Evolutionary conservation across 2,888 invertebrate species (phyloP), one percentile per base, ranked within the genome.

Genomic region (Parasteatoda lunata): DNA sequence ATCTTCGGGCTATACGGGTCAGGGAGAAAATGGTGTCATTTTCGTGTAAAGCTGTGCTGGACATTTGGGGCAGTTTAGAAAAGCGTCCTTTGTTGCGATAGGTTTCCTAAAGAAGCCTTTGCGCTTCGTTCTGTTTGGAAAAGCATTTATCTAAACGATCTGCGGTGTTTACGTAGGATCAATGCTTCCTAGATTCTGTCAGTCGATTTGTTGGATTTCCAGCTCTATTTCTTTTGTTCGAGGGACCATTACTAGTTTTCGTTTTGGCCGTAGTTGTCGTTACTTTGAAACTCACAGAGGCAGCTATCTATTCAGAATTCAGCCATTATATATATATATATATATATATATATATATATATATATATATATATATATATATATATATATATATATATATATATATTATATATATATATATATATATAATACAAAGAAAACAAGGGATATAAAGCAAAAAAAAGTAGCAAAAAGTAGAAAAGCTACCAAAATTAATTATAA

Each of bases 71-170:
- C 30, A 30, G 30, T 30, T 30, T 30, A 30, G 30, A 30, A 30
- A 30, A 30, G 30, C 30, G 30, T 30, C 30, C 30, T 30, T 30
- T 30, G 30, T 30, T 30, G 30, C 30, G 30, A 30, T n/a, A 59
- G 59, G 59, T 9, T 59, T 59, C n/a, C 11, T 59, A n/a, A n/a
- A 13, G n/a, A 11, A 59, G 59, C 59, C n/a, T 59, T 13, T 4
- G 9, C 9, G 59, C 59, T 59, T 59, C 59, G 4, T 8, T 59
- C 11, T 4, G 59, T 59, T 59, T 59, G 59, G 59, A 59, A 59
- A 59, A 59, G 59, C 59, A 13, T 59, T 59, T 59, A 59, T 59
- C 59, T 59, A 59, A 59, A n/a, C 59, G 59, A 59, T 59, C 59
- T 4, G 9, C n/a, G 8, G 3, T 8, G 11, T 59, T 4, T n/a